Percentiles rank a stretch among this genome's conserved stretches.
Evolutionary conservation across 2,888 invertebrate genomes (phyloP).

Genomic region (Azorinus chamasolen): DNA sequence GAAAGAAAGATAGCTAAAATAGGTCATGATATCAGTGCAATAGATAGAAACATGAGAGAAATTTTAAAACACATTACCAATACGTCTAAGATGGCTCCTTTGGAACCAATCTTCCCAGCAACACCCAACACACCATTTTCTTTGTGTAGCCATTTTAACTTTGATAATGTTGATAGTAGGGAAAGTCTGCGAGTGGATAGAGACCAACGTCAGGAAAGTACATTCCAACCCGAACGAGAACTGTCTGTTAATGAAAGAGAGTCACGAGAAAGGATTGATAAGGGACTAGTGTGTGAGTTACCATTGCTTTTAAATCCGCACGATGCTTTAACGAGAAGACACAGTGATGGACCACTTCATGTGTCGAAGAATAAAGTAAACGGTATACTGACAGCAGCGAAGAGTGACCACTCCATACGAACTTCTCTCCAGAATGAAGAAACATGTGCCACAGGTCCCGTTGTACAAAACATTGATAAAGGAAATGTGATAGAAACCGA

Average conservation of each 20-base stretch:
- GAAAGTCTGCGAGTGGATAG: too few relatives aligned
- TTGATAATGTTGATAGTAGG: conserved; percentile 22
- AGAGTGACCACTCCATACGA: conserved; percentile 44
- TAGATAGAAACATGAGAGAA: conserved; percentile 65
- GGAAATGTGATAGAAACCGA: too few relatives aligned
- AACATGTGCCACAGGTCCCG: background rate
- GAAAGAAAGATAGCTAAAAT: conserved; percentile 68
- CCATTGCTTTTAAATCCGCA: conserved; percentile 49
- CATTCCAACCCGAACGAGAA: background rate
- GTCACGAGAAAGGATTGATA: too few relatives aligned
- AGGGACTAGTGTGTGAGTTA: conserved; percentile 7
- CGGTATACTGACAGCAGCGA: conserved; percentile 25
- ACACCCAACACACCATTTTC: conserved; percentile 52
- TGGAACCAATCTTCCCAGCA: conserved; percentile 46
- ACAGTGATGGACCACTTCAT: conserved; percentile 51
- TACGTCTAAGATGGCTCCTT: conserved; percentile 37
- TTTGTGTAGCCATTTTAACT: conserved; percentile 30
- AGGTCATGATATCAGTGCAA: conserved; percentile 63
- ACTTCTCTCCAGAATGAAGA: background rate
- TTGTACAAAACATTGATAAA: too few relatives aligned
- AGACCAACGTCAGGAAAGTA: background rate
- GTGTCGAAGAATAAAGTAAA: conserved; percentile 10
- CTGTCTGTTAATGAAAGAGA: too few relatives aligned
- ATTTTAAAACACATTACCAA: conserved; percentile 60
- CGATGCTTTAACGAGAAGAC: conserved; percentile 42